These are phyloP conservation scores for Pitangus sulphuratus DNA, from an alignment of 2,797 vertebrate species.

Conservation along the genomic window DNA sequence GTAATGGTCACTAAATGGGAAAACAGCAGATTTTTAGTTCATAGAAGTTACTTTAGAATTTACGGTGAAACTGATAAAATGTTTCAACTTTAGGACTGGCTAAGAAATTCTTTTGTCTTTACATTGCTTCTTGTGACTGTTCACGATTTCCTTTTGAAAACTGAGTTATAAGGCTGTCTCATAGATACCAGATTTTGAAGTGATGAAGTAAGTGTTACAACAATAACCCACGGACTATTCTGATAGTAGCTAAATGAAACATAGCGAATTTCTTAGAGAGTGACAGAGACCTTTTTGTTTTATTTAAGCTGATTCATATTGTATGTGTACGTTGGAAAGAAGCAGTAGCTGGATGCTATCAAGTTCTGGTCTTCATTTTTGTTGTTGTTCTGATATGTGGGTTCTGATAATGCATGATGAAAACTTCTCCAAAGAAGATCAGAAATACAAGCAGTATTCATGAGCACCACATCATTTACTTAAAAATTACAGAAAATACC, in stretches of 20 bases:
- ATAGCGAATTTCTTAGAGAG: neutral
- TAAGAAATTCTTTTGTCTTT: neutral
- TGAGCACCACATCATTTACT: neutral
- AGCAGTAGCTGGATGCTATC: neutral
- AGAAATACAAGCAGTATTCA: neutral
- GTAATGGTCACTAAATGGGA: neutral
- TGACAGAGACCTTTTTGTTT: neutral
- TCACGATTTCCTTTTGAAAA: neutral
- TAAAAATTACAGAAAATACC: neutral
- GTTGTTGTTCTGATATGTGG: neutral
- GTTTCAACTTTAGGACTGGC: neutral
- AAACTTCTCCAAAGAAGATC: neutral
- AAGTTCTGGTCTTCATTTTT: neutral
- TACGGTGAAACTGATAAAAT: neutral
- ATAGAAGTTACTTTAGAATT: neutral
- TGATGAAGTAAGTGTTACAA: rapidly evolving
- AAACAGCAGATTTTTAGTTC: neutral
- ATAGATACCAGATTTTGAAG: neutral
- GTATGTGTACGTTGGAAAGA: neutral
- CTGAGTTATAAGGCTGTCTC: neutral
- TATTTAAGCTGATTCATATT: neutral
- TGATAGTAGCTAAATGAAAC: neutral
- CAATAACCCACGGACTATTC: neutral
- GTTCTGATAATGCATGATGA: neutral
- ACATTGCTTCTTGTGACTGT: neutral